A percentile compares a stretch with the other conserved stretches of the same genome.
phyloP scores from a whole-genome alignment of 1,140 invertebrate species.

The Pectinophora gossypiella region DNA sequence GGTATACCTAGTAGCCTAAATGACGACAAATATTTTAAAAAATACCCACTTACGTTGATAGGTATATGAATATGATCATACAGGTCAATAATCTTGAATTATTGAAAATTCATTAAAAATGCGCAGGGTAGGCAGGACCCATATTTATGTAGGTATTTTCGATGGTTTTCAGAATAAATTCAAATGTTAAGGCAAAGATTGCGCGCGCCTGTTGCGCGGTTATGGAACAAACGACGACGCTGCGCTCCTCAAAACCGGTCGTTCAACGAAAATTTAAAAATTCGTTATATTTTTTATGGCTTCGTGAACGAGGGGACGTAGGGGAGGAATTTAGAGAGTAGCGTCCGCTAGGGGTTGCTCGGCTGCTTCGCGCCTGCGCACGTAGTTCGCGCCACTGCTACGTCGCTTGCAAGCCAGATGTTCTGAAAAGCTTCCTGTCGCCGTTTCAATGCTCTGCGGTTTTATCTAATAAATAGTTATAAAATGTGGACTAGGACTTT shows the following conservation, averaged over 20 bases:
- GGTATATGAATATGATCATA: too few species aligned
- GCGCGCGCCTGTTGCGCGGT: neutral
- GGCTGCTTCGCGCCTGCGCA: conserved; percentile 70
- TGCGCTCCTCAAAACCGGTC: conserved; percentile 51
- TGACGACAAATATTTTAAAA: too few species aligned
- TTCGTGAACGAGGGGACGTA: conserved; percentile 52
- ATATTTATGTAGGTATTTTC: too few species aligned
- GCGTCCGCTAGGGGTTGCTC: conserved; percentile 69
- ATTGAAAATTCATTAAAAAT: too few species aligned
- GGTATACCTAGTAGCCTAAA: too few species aligned
- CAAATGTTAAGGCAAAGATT: neutral
- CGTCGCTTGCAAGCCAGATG: conserved; percentile 74
- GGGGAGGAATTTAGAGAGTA: conserved; percentile 62
- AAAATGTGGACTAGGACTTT: conserved; percentile 65
- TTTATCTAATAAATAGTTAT: conserved; percentile 51
- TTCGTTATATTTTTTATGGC: conserved; percentile 74
- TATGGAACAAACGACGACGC: conserved; percentile 7
- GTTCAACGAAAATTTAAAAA: conserved; percentile 66
- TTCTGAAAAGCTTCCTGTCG: conserved; percentile 75
- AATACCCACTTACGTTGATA: too few species aligned
- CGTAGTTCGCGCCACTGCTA: conserved; percentile 75
- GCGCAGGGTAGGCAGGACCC: too few species aligned
- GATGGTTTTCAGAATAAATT: too few species aligned
- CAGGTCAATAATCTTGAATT: too few species aligned
- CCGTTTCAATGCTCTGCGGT: conserved; percentile 62